These are phyloP conservation scores for Microcebus jonahi DNA, from an alignment of 2,113 vertebrate species.

Conservation along the genomic window DNA sequence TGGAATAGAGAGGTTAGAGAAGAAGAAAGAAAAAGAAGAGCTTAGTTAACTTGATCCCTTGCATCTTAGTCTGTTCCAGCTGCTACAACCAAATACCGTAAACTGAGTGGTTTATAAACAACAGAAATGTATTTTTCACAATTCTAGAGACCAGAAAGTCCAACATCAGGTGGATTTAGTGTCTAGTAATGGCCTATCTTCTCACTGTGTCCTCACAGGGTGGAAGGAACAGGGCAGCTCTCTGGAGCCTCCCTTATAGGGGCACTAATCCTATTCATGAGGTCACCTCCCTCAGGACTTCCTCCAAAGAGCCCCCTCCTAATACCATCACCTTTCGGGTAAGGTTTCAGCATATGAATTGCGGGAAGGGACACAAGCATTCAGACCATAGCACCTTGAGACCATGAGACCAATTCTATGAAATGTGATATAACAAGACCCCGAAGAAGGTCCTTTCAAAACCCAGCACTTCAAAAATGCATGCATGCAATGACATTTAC, in stretches of 20 bases:
- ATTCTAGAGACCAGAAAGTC: neutral
- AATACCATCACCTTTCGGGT: neutral
- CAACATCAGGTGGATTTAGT: neutral
- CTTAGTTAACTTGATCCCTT: neutral
- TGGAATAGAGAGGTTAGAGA: neutral
- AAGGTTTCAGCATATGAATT: neutral
- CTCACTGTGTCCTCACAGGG: neutral
- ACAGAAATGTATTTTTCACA: neutral
- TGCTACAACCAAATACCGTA: neutral
- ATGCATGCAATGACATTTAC: neutral
- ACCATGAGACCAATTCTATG: neutral
- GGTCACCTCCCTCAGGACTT: neutral
- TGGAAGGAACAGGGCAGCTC: neutral
- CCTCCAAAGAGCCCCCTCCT: neutral
- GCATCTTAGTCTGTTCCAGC: neutral
- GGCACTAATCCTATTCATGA: neutral
- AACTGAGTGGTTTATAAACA: neutral
- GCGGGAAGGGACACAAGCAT: neutral
- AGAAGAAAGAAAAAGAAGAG: neutral
- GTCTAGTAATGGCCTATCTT: neutral
- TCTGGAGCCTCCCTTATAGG: neutral
- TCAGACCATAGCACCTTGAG: neutral
- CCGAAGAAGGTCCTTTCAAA: neutral
- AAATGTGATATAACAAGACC: neutral
- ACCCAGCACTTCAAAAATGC: neutral